Conservation (phyloP, 2,888 invertebrate genomes). For the Saturnia japonica region DNA sequence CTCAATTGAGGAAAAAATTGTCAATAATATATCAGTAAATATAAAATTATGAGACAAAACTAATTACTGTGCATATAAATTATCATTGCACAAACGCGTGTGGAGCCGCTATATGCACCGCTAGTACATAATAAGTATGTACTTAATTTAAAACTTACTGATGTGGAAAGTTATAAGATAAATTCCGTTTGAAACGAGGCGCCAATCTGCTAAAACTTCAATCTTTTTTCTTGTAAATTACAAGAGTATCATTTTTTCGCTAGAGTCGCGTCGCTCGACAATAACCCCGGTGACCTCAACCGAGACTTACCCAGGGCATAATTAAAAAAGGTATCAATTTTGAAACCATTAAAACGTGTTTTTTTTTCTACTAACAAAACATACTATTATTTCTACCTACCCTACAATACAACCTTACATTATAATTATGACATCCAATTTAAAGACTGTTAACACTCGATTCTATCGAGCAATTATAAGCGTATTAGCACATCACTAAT, state of each 20-base stretch:
- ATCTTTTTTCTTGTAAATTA: neutral
- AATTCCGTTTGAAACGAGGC: neutral
- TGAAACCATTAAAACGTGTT: constrained; percentile 12
- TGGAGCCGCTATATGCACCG: too few species aligned
- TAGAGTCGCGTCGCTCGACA: neutral
- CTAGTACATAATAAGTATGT: too few species aligned
- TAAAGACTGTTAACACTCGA: constrained; percentile 13
- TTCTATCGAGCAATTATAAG: constrained; percentile 20
- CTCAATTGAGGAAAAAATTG: too few species aligned
- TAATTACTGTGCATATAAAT: too few species aligned
- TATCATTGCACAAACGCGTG: too few species aligned
- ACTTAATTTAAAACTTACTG: too few species aligned
- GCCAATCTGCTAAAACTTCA: neutral
- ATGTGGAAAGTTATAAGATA: neutral
- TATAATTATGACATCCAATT: constrained; percentile 28
- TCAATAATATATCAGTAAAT: too few species aligned
- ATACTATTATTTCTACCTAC: constrained; percentile 16
- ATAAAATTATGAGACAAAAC: too few species aligned
- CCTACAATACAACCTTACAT: constrained; percentile 18
- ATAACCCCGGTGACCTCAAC: constrained; percentile 5
- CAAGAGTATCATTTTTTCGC: neutral
- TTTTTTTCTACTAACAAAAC: constrained; percentile 2
- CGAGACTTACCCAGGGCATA: neutral
- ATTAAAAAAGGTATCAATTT: constrained; percentile 9
- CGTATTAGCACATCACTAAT: constrained; percentile 20